Evolutionary conservation across 2,888 invertebrate species (phyloP), one percentile per base, ranked within the genome.

Genomic region (Onthophagus sagittarius): DNA sequence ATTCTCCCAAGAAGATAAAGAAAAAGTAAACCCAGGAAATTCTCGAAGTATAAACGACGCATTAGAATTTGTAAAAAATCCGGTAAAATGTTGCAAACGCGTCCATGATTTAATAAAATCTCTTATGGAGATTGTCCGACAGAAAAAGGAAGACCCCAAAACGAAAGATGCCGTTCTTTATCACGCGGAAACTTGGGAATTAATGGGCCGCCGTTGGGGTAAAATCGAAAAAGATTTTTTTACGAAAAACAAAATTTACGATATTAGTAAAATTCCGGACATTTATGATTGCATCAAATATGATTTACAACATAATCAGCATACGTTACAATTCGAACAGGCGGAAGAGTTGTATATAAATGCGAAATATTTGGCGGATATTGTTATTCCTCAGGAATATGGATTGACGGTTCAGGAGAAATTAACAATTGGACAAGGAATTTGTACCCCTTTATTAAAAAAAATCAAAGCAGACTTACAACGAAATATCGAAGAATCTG

Each of bases 261-360:
- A 99, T 84, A 99, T 99, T 81, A 98, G 98, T 5, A 99, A 99
- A 87, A 96, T 99, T 74, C 99, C 99, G 0, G 99, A 99, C 84
- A 99, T 99, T 78, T 99, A 99, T 83, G 99, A 99, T 87, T 99
- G 99, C 84, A 99, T 99, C 80, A 99, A 99, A 84, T 99, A 97
- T 83, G 99, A 99, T 86, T 87, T 99, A 78, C 98, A 99, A 82
- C 99, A 99, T 84, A 99, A 99, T 85, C 96, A 97, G 82, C 96
- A 97, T 81, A 96, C 96, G 0, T 85, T 98, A 78, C 96, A 98
- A 85, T 97, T 95, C 81, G 95, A 95, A 81, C 91, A 94, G 82
- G 96, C 97, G 0, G 96, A 97, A 83, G 95, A 97, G 84, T 86
- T 97, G 67, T 99, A 99, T 83, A 94, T 95, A 72, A 96, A 96